These are phyloP conservation scores for Cephonodes hylas DNA, from an alignment of 2,888 invertebrate genomes.

Conservation along the genomic window DNA sequence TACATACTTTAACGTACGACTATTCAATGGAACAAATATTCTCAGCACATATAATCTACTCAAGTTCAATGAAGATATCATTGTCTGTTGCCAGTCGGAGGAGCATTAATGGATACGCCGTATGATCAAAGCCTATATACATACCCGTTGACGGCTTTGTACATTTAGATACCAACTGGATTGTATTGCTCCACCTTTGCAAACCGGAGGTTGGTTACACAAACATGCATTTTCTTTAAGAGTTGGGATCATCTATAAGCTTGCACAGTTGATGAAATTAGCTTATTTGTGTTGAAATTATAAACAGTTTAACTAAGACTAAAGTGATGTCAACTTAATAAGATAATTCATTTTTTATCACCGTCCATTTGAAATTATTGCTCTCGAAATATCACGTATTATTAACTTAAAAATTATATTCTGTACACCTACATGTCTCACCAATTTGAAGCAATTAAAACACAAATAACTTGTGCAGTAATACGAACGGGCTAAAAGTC, in stretches of 20 bases:
- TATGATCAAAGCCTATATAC: conserved; percentile 24
- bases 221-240: neutral
- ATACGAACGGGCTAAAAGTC: neutral
- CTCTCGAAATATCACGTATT: too few species aligned
- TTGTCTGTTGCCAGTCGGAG: neutral
- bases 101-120: neutral
- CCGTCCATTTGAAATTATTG: too few species aligned
- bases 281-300: too few species aligned
- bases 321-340: too few species aligned
- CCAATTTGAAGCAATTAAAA: neutral
- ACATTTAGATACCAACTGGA: neutral
- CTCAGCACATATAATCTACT: too few species aligned
- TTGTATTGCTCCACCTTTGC: neutral
- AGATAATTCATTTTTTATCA: too few species aligned
- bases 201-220: neutral
- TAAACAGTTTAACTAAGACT: too few species aligned
- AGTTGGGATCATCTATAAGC: neutral
- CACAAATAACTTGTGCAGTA: neutral
- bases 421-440: too few species aligned
- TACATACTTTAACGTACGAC: too few species aligned
- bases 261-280: too few species aligned
- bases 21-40: too few species aligned
- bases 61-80: neutral
- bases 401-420: too few species aligned
- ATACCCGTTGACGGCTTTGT: neutral